These are phyloP conservation scores for Chouioia cunea DNA, from an alignment of 2,888 invertebrate species.

Conservation along the genomic window DNA sequence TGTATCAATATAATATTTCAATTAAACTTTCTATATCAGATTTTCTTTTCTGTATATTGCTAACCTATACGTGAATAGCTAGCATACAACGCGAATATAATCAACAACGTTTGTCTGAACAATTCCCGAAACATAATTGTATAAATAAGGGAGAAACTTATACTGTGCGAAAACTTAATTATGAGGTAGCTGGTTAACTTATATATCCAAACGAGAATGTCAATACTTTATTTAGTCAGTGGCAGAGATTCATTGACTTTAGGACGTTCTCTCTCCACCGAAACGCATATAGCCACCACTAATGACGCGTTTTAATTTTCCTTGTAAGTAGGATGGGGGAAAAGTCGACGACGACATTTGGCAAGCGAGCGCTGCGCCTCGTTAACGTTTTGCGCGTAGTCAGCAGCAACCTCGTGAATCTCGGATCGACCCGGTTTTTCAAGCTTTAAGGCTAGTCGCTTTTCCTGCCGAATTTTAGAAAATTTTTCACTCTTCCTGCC, in stretches of 20 bases:
- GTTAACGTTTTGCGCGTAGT: slow-evolving; percentile 46
- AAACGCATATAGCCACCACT: background rate
- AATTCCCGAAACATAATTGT: too few relatives aligned
- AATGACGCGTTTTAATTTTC: slow-evolving; percentile 44
- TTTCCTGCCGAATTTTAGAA: slow-evolving; percentile 10
- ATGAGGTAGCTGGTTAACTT: too few relatives aligned
- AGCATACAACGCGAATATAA: too few relatives aligned
- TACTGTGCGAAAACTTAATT: too few relatives aligned
- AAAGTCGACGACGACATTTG: slow-evolving; percentile 44
- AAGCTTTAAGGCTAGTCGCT: too few relatives aligned
- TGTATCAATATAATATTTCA: too few relatives aligned
- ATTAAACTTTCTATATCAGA: too few relatives aligned
- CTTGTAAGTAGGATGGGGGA: slow-evolving; percentile 8
- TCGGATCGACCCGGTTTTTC: slow-evolving; percentile 32
- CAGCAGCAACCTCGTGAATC: slow-evolving; percentile 28
- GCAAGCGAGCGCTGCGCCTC: slow-evolving; percentile 44
- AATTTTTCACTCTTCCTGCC: slow-evolving; percentile 15
- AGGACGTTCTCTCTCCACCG: background rate
- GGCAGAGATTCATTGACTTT: too few relatives aligned
- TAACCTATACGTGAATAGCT: too few relatives aligned
- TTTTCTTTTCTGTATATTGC: too few relatives aligned
- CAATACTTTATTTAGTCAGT: slow-evolving; percentile 20
- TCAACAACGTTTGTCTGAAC: too few relatives aligned
- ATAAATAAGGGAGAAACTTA: too few relatives aligned
- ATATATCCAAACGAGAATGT: background rate